These are phyloP conservation scores for Tenthredo amoena DNA, from an alignment of 2,888 invertebrate genomes.

Conservation along the genomic window DNA sequence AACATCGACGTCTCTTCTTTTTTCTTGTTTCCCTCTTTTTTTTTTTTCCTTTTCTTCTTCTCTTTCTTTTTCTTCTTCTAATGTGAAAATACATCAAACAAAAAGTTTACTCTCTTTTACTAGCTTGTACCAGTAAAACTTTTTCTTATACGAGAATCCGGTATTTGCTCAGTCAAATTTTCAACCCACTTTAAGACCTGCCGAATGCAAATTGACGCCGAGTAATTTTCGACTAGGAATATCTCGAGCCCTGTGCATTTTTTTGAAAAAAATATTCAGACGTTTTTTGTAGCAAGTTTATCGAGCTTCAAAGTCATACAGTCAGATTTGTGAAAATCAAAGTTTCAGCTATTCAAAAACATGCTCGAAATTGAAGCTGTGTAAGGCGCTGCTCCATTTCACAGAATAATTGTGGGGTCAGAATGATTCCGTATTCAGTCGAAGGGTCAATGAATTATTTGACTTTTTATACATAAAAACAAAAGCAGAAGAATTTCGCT, in stretches of 20 bases:
- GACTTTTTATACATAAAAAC: neutral
- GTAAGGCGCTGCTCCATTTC: too few species aligned
- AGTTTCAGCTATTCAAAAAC: too few species aligned
- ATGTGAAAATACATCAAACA: neutral
- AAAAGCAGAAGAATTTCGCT: neutral
- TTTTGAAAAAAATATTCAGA: too few species aligned
- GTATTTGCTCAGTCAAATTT: neutral
- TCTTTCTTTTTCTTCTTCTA: neutral
- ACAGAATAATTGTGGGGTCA: too few species aligned
- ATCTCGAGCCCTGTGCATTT: too few species aligned
- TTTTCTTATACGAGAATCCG: neutral
- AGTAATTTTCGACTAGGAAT: too few species aligned
- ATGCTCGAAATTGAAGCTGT: too few species aligned
- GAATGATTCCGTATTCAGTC: too few species aligned
- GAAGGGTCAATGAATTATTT: neutral
- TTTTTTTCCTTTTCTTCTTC: neutral
- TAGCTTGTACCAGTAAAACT: neutral
- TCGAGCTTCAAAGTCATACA: too few species aligned
- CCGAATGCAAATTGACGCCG: neutral
- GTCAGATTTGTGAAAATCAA: too few species aligned
- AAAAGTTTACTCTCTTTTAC: conserved; percentile 3
- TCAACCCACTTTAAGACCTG: neutral
- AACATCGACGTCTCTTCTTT: conserved; percentile 17
- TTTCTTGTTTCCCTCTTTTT: neutral
- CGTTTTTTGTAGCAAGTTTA: too few species aligned